Evolutionary conservation across 2,797 vertebrate genomes (phyloP).

Genomic region (Acanthornis magna): DNA sequence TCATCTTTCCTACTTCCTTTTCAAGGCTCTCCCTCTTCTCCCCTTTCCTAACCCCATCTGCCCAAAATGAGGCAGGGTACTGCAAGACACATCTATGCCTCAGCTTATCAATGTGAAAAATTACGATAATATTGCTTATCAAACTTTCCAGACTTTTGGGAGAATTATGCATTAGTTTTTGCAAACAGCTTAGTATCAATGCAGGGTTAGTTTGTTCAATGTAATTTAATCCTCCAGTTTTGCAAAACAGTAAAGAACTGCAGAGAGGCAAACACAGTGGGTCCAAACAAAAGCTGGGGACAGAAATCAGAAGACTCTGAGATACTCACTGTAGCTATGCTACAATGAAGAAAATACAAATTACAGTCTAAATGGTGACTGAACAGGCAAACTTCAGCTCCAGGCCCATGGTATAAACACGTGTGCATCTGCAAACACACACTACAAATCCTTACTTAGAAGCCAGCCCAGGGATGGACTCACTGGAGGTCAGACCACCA

Average conservation of each 20-base stretch:
- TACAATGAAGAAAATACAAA: not conserved
- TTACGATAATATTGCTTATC: not conserved
- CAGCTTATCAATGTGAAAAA: not conserved
- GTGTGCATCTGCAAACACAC: fast-evolving
- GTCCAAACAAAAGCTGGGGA: not conserved
- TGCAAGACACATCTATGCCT: not conserved
- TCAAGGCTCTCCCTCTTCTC: not conserved
- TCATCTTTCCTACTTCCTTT: not conserved
- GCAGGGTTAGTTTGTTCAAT: not conserved
- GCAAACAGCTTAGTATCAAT: fast-evolving
- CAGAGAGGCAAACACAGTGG: not conserved
- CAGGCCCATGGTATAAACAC: not conserved
- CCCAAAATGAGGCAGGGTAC: not conserved
- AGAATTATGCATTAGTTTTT: not conserved
- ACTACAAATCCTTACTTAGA: not conserved
- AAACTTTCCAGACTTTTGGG: not conserved
- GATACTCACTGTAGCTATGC: not conserved
- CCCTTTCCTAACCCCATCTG: not conserved
- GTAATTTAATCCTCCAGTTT: not conserved
- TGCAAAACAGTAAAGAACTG: not conserved
- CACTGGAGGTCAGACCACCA: not conserved
- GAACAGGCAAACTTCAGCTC: not conserved
- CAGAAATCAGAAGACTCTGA: not conserved
- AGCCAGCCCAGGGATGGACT: not conserved
- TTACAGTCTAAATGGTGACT: not conserved